A percentile compares a stretch with the other conserved stretches of the same genome.
These are phyloP conservation scores for Torymus auratus DNA, from an alignment of 2,888 invertebrate species.

Conservation along the genomic window DNA sequence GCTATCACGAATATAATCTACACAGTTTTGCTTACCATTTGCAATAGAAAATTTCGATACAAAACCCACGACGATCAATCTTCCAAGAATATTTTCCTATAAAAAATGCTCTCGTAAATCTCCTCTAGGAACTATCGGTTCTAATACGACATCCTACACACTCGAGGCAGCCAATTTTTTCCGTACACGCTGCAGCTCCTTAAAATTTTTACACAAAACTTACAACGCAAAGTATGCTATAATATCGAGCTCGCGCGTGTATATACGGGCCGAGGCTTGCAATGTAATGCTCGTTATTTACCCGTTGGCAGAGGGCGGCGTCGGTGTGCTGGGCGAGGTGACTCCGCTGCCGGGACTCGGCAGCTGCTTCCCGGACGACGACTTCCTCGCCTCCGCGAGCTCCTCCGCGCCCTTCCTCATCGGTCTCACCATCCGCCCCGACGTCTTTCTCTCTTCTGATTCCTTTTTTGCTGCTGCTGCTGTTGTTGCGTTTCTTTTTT, in stretches of 20 bases:
- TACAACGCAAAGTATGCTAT: neutral
- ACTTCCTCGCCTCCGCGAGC: slow-evolving; percentile 60
- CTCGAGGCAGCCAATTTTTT: neutral
- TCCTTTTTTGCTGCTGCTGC: neutral
- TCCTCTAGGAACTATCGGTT: no score
- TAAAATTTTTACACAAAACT: slow-evolving; percentile 17
- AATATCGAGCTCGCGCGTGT: neutral
- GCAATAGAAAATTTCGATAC: no score
- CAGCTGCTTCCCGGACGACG: slow-evolving; percentile 57
- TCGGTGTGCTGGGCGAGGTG: slow-evolving; percentile 1
- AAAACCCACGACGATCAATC: neutral
- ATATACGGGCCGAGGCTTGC: no score
- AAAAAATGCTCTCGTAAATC: slow-evolving; percentile 4
- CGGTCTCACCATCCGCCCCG: slow-evolving; percentile 58
- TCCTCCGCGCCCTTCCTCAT: slow-evolving; percentile 62
- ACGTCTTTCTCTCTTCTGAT: slow-evolving; percentile 13
- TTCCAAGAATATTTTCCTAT: neutral
- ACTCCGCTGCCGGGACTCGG: slow-evolving; percentile 19
- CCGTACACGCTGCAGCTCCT: no score
- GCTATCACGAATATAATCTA: no score
- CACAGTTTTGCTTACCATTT: no score
- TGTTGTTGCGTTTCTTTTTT: no score
- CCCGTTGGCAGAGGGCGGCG: slow-evolving; percentile 67
- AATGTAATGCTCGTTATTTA: slow-evolving; percentile 62
- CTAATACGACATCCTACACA: neutral